These are phyloP conservation scores for Tortrix viridana DNA, from an alignment of 2,888 invertebrate species.

Conservation along the genomic window DNA sequence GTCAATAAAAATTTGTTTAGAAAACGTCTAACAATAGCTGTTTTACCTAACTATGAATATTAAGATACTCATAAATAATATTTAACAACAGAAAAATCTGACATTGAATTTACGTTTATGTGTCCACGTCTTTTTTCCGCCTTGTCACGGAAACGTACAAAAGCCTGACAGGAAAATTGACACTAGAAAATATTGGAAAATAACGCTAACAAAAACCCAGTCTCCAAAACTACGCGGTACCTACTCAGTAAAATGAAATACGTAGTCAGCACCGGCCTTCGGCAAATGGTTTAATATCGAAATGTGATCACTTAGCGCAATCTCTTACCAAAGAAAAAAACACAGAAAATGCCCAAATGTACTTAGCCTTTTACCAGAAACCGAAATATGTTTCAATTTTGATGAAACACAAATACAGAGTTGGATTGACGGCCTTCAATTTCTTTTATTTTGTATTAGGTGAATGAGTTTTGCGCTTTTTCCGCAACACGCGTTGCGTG, in stretches of 20 bases:
- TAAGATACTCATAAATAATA: background rate
- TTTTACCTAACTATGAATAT: background rate
- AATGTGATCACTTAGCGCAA: conserved; percentile 85
- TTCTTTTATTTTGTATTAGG: conserved; percentile 52
- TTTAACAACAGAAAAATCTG: background rate
- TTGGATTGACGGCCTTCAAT: conserved; percentile 68
- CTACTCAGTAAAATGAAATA: conserved; percentile 83
- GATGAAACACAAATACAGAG: conserved; percentile 65
- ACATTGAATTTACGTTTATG: background rate
- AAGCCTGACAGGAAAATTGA: conserved; percentile 46
- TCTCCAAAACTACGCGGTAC: conserved; percentile 80
- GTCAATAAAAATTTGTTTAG: background rate
- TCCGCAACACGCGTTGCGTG: conserved; percentile 12
- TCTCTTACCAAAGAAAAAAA: conserved; percentile 81
- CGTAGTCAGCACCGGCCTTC: conserved; percentile 81
- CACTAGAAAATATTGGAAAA: conserved; percentile 71
- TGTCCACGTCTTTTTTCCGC: background rate
- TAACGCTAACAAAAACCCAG: conserved; percentile 80
- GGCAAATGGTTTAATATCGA: conserved; percentile 84
- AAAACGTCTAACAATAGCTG: background rate
- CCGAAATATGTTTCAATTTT: conserved; percentile 78
- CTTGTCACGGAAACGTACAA: conserved; percentile 47
- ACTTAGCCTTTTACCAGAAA: conserved; percentile 77
- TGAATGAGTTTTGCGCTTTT: conserved; percentile 35
- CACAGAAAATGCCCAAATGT: conserved; percentile 72